A percentile compares a stretch with the other conserved stretches of the same genome.
Conservation (phyloP, 2,797 vertebrate genomes). For the Coluber constrictor region DNA sequence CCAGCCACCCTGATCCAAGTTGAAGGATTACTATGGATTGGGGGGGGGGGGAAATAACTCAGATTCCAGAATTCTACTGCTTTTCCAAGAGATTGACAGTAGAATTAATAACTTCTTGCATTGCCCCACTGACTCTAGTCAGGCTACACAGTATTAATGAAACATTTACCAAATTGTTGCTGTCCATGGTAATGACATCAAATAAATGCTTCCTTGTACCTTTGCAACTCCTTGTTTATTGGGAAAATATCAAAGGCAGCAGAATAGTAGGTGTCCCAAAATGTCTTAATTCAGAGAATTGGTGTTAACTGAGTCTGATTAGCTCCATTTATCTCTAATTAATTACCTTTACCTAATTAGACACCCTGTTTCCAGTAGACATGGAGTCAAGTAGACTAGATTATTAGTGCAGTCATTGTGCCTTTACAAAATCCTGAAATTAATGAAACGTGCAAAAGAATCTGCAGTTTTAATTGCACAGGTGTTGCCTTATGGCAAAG, state of each 20-base stretch:
- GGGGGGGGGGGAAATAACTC: not conserved
- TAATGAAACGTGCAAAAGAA: conserved; percentile 97
- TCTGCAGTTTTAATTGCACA: conserved; percentile 98
- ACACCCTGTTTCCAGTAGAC: conserved; percentile 95
- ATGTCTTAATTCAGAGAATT: conserved; percentile 93
- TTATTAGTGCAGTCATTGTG: conserved; percentile 99
- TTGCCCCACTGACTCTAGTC: rapidly evolving
- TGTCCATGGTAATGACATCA: not conserved
- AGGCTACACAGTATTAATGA: rapidly evolving
- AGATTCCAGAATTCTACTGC: not conserved
- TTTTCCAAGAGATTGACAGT: not conserved
- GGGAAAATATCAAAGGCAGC: conserved; percentile 77
- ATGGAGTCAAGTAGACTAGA: conserved; percentile 99
- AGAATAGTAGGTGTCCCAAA: conserved; percentile 81
- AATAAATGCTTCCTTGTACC: conserved; percentile 30
- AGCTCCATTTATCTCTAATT: conserved; percentile 99
- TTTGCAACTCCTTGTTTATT: conserved; percentile 64
- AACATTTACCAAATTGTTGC: not conserved
- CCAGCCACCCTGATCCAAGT: not conserved
- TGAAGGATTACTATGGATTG: not conserved
- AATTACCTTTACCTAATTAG: conserved; percentile 99
- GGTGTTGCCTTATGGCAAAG: conserved; percentile 99
- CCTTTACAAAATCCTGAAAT: conserved; percentile 97
- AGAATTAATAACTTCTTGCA: rapidly evolving
- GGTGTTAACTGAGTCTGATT: conserved; percentile 97